Percentiles rank a stretch among this genome's conserved stretches.
Conservation (phyloP, 2,888 invertebrate species). For the Autographa pulchrina region DNA sequence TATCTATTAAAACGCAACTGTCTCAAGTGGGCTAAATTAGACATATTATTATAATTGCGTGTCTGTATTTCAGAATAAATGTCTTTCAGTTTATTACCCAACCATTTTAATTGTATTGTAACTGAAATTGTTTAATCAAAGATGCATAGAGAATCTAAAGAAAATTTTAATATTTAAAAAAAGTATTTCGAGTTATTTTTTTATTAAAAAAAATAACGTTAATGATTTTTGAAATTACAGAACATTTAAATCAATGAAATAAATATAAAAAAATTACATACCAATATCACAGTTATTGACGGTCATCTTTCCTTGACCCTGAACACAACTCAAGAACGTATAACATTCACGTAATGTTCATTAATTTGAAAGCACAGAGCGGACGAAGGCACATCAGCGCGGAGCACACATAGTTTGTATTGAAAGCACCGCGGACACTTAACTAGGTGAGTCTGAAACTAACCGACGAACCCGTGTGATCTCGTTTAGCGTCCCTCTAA, state of each 20-base stretch:
- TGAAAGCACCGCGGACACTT: slow-evolving; percentile 67
- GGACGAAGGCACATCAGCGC: slow-evolving; percentile 48
- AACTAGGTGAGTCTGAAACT: slow-evolving; percentile 58
- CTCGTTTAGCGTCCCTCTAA: slow-evolving; percentile 75
- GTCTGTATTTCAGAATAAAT: not conserved
- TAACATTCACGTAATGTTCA: slow-evolving; percentile 53
- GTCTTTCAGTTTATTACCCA: not conserved
- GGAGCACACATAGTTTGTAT: slow-evolving; percentile 61
- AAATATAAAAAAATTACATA: slow-evolving; percentile 57
- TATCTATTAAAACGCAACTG: slow-evolving; percentile 22
- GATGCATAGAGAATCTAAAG: too few species aligned
- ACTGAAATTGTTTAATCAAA: not conserved
- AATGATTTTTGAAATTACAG: too few species aligned
- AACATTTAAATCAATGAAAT: not conserved
- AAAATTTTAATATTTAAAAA: too few species aligned
- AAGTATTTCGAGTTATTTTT: too few species aligned
- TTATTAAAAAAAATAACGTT: too few species aligned
- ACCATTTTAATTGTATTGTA: not conserved
- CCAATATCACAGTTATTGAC: slow-evolving; percentile 64
- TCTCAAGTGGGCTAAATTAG: slow-evolving; percentile 11
- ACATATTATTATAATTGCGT: slow-evolving; percentile 6
- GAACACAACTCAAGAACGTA: slow-evolving; percentile 44
- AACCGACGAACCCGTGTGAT: slow-evolving; percentile 72
- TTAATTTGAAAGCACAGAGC: slow-evolving; percentile 46
- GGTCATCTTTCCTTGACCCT: slow-evolving; percentile 63